Evolutionary conservation across 2,113 vertebrate species (phyloP), one percentile per base, ranked within the genome.

Genomic region (Chrysochloris asiatica): DNA sequence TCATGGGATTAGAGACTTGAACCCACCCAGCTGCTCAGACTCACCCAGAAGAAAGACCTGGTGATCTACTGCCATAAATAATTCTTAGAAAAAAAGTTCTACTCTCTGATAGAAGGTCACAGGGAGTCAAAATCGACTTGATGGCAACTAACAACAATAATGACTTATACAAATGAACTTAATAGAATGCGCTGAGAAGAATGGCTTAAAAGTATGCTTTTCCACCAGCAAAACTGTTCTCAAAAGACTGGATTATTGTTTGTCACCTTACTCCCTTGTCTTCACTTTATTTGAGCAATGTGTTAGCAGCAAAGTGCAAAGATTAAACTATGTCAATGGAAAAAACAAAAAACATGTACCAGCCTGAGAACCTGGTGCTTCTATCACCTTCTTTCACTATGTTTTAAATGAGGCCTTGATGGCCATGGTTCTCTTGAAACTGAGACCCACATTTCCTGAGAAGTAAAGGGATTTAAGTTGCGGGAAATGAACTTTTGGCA

Each of bases 291-390:
- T 79, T 88, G 92, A 95, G 72, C 79, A 93, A 86, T 65, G 69
- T 67, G 21, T 92, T 95, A 88, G 48, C 83, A 85, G 88, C 75
- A 26, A 52, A 85, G 88, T 94, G 59, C 61, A 95, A 95, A 93
- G 88, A 88, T 94, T 95, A 91, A 93, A 65, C 41, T 19, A 41
- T 86, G 83, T 91, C 89, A 69, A 72, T 63, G 63, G 78, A 88
- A 88, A 91, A 88, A 90, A 78, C 79, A 91, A 95, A 92, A 93
- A 75, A 88, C 94, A 85, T 56, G 63, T 24, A 41, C 54, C 48
- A 78, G 48, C 79, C 43, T 75, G 61, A 47, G 52, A 92, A 85
- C 38, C 41, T 79, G 75, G 93, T 83, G 75, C 33, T 92, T 84
- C 56, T 9, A 21, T 38, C 50, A 71, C 45, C 63, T 92, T 89